These are phyloP conservation scores for Takifugu bimaculatus DNA, from an alignment of 2,113 vertebrate species.

Conservation along the genomic window DNA sequence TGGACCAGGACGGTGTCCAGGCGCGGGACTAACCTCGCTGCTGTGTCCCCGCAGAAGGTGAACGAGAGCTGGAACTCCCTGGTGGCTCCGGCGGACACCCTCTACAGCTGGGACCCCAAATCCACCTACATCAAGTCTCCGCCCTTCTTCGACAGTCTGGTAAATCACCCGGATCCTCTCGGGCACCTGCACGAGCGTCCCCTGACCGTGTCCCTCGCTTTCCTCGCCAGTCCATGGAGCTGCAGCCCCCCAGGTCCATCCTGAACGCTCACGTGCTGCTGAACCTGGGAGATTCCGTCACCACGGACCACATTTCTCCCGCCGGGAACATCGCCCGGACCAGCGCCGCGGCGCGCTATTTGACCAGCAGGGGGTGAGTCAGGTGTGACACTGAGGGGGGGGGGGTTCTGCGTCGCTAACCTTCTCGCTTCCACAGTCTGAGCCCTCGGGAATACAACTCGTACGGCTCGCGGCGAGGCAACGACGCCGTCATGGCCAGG, in stretches of 20 bases:
- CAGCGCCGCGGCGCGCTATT: constrained; percentile 89
- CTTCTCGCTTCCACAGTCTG: constrained; percentile 69
- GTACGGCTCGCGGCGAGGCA: constrained; percentile 92
- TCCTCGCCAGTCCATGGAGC: constrained; percentile 78
- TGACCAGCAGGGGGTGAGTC: constrained; percentile 84
- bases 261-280: constrained; percentile 86
- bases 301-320: constrained; percentile 97
- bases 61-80: constrained; percentile 93
- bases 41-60: constrained; percentile 77
- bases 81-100: constrained; percentile 82
- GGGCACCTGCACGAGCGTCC: background rate
- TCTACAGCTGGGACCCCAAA: constrained; percentile 88
- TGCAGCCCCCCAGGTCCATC: constrained; percentile 79
- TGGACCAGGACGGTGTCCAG: background rate
- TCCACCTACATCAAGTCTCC: constrained; percentile 98
- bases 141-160: constrained; percentile 93
- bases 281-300: constrained; percentile 94
- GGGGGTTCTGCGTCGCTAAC: no score
- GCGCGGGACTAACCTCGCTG: background rate
- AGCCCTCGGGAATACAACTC: constrained; percentile 93
- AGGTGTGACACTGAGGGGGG: background rate
- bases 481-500: constrained; percentile 93
- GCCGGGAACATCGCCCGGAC: constrained; percentile 96
- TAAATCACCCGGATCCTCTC: constrained; percentile 49
- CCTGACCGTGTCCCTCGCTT: background rate